phyloP scores from a whole-genome alignment of 2,113 vertebrate species.

The Vulpes vulpes region DNA sequence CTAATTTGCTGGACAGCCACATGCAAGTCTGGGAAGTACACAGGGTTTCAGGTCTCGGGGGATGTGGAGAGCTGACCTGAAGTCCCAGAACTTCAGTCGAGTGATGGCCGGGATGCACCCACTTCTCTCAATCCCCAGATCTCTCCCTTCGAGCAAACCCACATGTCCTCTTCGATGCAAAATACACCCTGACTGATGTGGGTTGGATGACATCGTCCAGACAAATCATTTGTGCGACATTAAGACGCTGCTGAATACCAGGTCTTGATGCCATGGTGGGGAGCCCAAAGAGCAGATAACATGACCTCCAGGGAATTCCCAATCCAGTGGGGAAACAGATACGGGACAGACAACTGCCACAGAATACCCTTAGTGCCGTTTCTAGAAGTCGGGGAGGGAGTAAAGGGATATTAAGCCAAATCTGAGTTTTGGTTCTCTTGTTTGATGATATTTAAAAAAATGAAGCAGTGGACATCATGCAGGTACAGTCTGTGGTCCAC shows the following conservation, averaged over 20 bases:
- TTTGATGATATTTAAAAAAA: neutral
- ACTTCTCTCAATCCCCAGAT: neutral
- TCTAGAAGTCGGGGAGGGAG: neutral
- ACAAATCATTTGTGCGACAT: neutral
- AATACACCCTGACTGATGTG: neutral
- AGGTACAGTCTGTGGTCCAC: neutral
- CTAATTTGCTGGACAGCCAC: too few species aligned
- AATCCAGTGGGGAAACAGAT: neutral
- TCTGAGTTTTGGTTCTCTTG: neutral
- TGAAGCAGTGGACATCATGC: neutral
- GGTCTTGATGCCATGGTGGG: neutral
- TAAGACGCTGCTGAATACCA: neutral
- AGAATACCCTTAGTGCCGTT: neutral
- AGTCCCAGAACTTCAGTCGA: neutral
- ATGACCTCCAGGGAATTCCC: neutral
- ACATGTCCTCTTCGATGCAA: rapidly evolving
- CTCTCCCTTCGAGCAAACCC: neutral
- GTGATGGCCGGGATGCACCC: neutral
- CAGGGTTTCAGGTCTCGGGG: neutral
- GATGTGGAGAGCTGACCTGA: neutral
- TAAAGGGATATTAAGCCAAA: neutral
- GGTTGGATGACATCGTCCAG: neutral
- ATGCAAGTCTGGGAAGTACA: neutral
- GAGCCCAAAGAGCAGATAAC: neutral
- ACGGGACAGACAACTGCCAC: too few species aligned